Conservation (phyloP, 1,140 invertebrate species). For the Pseudomyrmex flavicornis region DNA sequence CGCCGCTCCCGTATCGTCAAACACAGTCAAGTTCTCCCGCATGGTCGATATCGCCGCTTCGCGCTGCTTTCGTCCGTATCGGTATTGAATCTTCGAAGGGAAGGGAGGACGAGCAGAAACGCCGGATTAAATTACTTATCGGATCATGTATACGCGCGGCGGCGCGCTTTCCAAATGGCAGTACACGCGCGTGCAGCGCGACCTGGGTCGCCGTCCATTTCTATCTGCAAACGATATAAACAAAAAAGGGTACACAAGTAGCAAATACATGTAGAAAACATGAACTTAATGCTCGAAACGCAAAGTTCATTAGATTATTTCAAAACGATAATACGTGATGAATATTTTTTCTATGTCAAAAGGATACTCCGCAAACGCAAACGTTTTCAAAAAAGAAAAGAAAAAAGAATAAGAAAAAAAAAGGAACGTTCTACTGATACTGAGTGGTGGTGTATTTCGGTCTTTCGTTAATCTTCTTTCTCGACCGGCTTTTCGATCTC, state of each 20-base stretch:
- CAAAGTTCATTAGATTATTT: too few species aligned
- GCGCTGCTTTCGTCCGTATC: slow-evolving; percentile 29
- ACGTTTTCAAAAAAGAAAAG: too few species aligned
- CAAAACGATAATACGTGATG: too few species aligned
- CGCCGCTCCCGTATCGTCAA: background rate
- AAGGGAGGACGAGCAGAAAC: slow-evolving; percentile 63
- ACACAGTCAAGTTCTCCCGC: background rate
- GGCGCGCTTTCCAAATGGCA: slow-evolving; percentile 55
- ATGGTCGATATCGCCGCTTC: slow-evolving; percentile 51
- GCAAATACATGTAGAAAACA: background rate
- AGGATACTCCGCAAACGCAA: too few species aligned
- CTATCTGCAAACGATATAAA: slow-evolving; percentile 19
- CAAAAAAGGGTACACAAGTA: background rate
- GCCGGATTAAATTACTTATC: slow-evolving; percentile 74
- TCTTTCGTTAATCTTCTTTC: slow-evolving; percentile 10
- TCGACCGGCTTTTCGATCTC: slow-evolving; percentile 9
- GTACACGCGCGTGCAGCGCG: background rate
- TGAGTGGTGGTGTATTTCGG: background rate
- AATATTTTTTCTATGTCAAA: too few species aligned
- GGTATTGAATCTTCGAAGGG: slow-evolving; percentile 68
- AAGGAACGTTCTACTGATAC: too few species aligned
- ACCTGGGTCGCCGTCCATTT: background rate
- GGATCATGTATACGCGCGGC: slow-evolving; percentile 58
- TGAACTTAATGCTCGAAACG: too few species aligned
- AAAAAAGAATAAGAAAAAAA: too few species aligned